Evolutionary conservation across 2,113 vertebrate species (phyloP).

Genomic region (Pangasianodon gigas): DNA sequence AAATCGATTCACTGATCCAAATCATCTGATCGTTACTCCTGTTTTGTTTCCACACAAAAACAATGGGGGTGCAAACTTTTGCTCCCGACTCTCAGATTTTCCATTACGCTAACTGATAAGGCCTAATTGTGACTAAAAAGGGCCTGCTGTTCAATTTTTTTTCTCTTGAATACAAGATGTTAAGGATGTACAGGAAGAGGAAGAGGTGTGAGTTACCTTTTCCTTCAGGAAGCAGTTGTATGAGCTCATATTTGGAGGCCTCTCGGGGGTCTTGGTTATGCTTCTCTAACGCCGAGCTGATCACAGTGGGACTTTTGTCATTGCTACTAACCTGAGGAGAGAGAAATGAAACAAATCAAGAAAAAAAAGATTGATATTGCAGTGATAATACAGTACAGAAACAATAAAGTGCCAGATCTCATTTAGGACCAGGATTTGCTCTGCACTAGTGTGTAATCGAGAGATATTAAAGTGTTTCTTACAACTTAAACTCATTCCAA

Average conservation of each 20-base stretch:
- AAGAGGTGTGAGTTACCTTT: constrained; percentile 74
- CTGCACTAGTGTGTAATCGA: background rate
- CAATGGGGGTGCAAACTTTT: background rate
- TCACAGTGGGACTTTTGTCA: constrained; percentile 85
- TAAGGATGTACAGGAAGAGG: constrained; percentile 4
- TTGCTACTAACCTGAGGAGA: constrained; percentile 83
- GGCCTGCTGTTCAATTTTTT: background rate
- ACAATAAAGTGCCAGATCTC: background rate
- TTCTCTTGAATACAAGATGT: background rate
- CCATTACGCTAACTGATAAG: background rate
- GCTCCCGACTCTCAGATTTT: background rate
- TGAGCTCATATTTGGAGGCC: constrained; percentile 79
- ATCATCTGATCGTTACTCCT: background rate
- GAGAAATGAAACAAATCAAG: background rate
- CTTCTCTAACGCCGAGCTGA: constrained; percentile 84
- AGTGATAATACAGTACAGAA: background rate
- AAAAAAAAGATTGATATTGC: background rate
- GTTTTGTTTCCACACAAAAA: background rate
- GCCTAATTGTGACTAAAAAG: background rate
- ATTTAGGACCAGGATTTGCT: background rate
- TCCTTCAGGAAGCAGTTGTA: constrained; percentile 84
- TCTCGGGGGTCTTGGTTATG: constrained; percentile 80
- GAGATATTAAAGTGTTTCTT: background rate
- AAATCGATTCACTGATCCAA: background rate
- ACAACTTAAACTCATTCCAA: background rate